These are phyloP conservation scores for Mus pahari DNA, from an alignment of 2,113 vertebrate genomes.

Conservation along the genomic window DNA sequence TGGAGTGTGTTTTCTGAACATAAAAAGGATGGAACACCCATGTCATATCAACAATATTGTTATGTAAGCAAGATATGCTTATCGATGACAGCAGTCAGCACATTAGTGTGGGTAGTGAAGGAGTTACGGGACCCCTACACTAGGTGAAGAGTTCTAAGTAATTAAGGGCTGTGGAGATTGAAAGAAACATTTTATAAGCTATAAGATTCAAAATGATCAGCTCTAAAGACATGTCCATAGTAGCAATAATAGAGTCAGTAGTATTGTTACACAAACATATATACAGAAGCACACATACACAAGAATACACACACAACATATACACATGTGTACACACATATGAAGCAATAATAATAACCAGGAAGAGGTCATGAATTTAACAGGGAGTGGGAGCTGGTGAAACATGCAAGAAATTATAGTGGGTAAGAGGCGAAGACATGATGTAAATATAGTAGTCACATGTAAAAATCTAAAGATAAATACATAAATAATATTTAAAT, in stretches of 20 bases:
- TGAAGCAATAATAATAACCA: neutral
- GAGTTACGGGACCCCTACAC: too few species aligned
- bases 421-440: neutral
- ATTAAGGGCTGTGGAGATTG: neutral
- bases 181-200: neutral
- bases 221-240: neutral
- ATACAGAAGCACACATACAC: too few species aligned
- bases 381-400: too few species aligned
- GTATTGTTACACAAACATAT: neutral
- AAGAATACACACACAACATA: neutral
- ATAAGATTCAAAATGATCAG: neutral
- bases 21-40: neutral
- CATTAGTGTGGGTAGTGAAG: fast-evolving
- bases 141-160: neutral
- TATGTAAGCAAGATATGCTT: neutral
- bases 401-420: neutral
- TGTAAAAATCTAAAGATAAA: neutral
- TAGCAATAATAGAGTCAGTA: neutral
- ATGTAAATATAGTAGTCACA: neutral
- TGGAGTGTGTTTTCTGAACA: neutral
- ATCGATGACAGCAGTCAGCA: neutral
- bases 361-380: neutral
- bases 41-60: neutral
- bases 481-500: too few species aligned
- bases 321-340: neutral